Base-by-base conservation (phyloP, 2,888 invertebrate species). In the Conus canariensis region DNA sequence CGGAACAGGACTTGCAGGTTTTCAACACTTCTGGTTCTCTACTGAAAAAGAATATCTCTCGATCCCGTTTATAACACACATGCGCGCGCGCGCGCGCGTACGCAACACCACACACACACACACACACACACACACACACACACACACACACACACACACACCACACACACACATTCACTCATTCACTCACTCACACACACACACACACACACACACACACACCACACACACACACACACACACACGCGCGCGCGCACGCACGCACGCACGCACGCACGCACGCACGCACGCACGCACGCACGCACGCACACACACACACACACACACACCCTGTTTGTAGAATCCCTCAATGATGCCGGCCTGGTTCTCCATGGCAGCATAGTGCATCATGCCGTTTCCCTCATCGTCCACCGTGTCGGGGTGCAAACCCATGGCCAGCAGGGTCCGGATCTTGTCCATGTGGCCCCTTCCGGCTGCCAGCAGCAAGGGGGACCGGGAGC, bases 371-470 rank as follows among this genome's bases (percentile, higher is more conserved):
- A 94, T 93, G 3, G 96, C 95, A 2, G 96, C 96, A 85, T 94
- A 90, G 90, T 96, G 96, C 56, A 95, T 92, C 89, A 95, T 94
- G 3, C 94, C 95, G 90, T 96, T 96, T 7, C 95, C 94, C 77
- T 94, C 93, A 8, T 92, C 92, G 88, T 96, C 96, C 1, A 89
- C 89, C 14, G 91, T 91, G 22, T 88, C 85, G 7, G 94, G 93
- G 89, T 95, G 93, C 8, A 94, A 91, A 7, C 95, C 94, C 86
- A 94, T 91, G 56, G 94, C 90, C 56, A 95, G 90, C 7, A 96
- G 91, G n/a, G 93, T 92, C 2, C 93, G 82, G 19, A 96, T 92
- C 91, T 95, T 95, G 12, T 94, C 94, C 58, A 90, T 90, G 80
- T 93, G 92, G 0, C 95, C 94, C 16, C 88, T 91, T 10, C 91